Evolutionary conservation across 2,797 vertebrate species (phyloP).

Genomic region (Cheirogaleus major): DNA sequence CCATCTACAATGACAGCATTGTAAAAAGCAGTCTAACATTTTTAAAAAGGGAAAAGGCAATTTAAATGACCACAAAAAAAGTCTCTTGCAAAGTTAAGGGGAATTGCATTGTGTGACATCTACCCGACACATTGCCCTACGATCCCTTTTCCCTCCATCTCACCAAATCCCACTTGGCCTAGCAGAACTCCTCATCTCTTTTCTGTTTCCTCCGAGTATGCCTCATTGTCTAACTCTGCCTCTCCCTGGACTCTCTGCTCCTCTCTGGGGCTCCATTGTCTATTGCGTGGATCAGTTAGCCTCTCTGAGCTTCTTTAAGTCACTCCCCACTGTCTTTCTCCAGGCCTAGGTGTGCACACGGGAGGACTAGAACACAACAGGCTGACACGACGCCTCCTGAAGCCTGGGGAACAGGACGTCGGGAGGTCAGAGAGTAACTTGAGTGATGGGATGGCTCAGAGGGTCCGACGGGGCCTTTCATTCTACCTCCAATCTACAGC

Average conservation of each 20-base stretch:
- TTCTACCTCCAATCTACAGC: too few species aligned
- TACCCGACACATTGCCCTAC: too few species aligned
- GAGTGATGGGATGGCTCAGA: not conserved
- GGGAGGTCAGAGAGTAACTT: not conserved
- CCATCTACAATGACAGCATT: accelerated
- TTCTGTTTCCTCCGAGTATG: not conserved
- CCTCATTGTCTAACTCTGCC: too few species aligned
- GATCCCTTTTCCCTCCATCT: not conserved
- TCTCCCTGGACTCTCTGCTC: not conserved
- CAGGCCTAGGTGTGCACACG: accelerated
- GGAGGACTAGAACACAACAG: not conserved
- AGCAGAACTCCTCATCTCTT: not conserved
- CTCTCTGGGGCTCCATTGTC: not conserved
- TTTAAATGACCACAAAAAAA: not conserved
- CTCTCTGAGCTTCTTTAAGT: not conserved
- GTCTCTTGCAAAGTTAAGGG: not conserved
- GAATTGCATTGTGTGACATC: not conserved
- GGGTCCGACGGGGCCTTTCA: accelerated
- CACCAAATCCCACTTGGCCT: too few species aligned
- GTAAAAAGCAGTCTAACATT: not conserved
- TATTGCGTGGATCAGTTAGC: accelerated
- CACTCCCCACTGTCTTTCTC: not conserved
- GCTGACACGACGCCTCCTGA: not conserved
- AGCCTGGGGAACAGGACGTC: not conserved
- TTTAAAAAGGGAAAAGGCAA: not conserved